These are phyloP conservation scores for Sebastes reedi DNA, from an alignment of 2,797 vertebrate species.

Conservation along the genomic window DNA sequence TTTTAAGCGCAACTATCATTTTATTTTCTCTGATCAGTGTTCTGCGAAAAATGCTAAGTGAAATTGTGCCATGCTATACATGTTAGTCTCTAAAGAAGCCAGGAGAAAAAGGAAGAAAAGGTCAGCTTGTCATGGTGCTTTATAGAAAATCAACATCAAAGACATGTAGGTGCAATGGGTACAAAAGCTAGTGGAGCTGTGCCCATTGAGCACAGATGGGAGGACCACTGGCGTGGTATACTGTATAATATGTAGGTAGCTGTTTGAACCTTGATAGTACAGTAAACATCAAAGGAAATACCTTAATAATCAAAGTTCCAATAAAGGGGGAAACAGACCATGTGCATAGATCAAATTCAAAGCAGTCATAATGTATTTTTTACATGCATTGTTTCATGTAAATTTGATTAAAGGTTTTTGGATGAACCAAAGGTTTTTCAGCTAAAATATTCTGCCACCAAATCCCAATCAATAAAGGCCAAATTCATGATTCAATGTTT, in stretches of 20 bases:
- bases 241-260: not conserved
- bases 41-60: not conserved
- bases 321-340: not conserved
- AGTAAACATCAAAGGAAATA: slow-evolving; percentile 33
- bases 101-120: slow-evolving; percentile 24
- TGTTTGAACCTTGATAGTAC: slow-evolving; percentile 2
- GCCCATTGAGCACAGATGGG: not conserved
- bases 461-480: slow-evolving; percentile 8
- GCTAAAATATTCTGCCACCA: not conserved
- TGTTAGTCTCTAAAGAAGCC: not conserved
- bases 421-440: not conserved
- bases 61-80: not conserved
- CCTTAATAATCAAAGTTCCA: slow-evolving; percentile 14
- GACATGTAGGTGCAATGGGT: not conserved
- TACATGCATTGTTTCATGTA: not conserved
- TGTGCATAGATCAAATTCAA: not conserved
- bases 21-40: not conserved
- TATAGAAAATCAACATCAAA: slow-evolving; percentile 48
- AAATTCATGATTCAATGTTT: not conserved
- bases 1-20: not conserved
- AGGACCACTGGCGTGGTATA: not conserved
- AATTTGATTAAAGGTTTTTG: not conserved
- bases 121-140: slow-evolving; percentile 29
- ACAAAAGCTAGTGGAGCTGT: not conserved
- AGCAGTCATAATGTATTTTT: not conserved